These are phyloP conservation scores for Ascidia mentula DNA, from an alignment of 23 tunicate genomes.

Conservation along the genomic window DNA sequence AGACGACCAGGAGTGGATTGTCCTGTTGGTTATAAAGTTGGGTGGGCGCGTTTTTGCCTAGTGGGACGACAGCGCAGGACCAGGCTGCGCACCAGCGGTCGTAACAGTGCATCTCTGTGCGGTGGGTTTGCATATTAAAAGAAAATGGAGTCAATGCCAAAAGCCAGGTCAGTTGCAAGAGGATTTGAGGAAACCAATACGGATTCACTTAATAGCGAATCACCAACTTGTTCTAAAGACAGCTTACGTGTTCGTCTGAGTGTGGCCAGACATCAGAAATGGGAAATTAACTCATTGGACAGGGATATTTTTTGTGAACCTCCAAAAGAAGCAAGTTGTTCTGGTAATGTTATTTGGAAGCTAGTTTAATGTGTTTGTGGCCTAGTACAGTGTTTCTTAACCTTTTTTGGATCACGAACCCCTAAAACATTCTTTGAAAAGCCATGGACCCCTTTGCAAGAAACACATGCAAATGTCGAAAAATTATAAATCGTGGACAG, in stretches of 20 bases:
- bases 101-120: background rate
- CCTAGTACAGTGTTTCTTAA: too few relatives aligned
- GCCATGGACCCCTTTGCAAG: too few relatives aligned
- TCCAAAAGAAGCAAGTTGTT: background rate
- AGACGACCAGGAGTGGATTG: too few relatives aligned
- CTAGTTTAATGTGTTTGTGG: background rate
- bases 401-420: too few relatives aligned
- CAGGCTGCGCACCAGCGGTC: too few relatives aligned
- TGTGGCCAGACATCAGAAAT: background rate
- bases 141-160: background rate
- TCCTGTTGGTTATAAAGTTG: too few relatives aligned
- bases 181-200: background rate
- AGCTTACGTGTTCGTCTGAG: background rate
- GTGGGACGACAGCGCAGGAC: too few relatives aligned
- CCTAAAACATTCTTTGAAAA: too few relatives aligned
- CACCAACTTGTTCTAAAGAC: background rate
- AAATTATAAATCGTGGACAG: too few relatives aligned
- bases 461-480: too few relatives aligned
- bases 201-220: background rate
- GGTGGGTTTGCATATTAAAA: conserved; percentile 6
- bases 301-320: background rate
- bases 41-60: too few relatives aligned
- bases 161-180: background rate
- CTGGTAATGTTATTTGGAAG: background rate
- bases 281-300: background rate